phyloP scores from a whole-genome alignment of 2,888 invertebrate species.

The Taphrorychus bicolor region DNA sequence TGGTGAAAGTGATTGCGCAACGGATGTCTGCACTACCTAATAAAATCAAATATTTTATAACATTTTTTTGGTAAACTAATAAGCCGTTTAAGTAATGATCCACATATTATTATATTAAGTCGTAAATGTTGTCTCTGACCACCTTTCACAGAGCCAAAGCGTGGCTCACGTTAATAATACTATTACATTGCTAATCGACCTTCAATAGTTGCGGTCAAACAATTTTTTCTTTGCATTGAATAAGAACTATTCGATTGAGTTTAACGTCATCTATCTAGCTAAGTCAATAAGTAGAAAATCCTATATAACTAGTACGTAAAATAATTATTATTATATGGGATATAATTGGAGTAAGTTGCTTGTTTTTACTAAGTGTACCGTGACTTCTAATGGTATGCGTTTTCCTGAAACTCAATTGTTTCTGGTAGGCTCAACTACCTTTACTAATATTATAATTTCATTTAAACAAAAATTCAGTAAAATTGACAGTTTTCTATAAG shows the following conservation, averaged over 20 bases:
- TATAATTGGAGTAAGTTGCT: conserved; percentile 14
- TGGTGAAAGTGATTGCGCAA: neutral
- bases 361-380: conserved; percentile 17
- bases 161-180: neutral
- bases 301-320: conserved; percentile 11
- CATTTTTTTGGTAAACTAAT: too few relatives aligned
- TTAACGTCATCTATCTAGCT: conserved; percentile 11
- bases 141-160: neutral
- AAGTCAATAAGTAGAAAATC: neutral
- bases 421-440: neutral
- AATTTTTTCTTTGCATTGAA: conserved; percentile 13
- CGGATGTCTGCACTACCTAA: neutral
- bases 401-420: conserved; percentile 18
- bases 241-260: conserved; percentile 16
- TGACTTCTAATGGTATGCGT: neutral
- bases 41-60: neutral
- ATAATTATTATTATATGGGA: neutral
- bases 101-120: too few relatives aligned
- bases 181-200: conserved; percentile 18
- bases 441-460: neutral
- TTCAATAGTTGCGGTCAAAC: conserved; percentile 9
- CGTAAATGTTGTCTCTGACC: neutral
- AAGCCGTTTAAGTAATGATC: too few relatives aligned
- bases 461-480: neutral
- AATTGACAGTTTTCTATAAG: neutral